These are phyloP conservation scores for Malaclemys terrapin DNA, from an alignment of 2,113 vertebrate species.

Conservation along the genomic window DNA sequence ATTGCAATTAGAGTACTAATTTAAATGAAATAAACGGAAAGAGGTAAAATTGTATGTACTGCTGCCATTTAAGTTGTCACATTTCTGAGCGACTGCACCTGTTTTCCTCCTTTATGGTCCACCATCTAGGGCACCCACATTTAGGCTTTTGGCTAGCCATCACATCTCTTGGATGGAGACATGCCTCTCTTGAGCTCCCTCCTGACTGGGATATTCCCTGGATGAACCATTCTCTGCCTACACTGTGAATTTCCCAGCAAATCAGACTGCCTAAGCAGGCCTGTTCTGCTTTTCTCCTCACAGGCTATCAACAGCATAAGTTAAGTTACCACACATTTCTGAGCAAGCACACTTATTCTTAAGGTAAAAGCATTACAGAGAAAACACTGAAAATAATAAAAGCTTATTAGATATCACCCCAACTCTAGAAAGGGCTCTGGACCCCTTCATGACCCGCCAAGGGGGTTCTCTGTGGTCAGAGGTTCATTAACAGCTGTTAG, in stretches of 20 bases:
- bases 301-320: not conserved
- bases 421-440: not conserved
- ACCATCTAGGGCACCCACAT: no score
- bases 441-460: no score
- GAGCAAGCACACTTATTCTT: not conserved
- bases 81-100: no score
- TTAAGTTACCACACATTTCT: not conserved
- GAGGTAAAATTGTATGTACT: slow-evolving; percentile 6
- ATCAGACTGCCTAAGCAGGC: not conserved
- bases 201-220: not conserved
- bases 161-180: no score
- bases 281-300: not conserved
- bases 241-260: not conserved
- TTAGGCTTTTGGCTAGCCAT: no score
- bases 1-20: not conserved
- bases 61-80: not conserved
- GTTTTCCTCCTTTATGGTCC: no score
- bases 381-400: not conserved
- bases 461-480: not conserved
- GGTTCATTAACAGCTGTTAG: not conserved
- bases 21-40: slow-evolving; percentile 4
- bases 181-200: not conserved
- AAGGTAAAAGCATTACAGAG: not conserved
- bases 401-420: not conserved
- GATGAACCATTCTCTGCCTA: not conserved